Conservation (phyloP, 2,888 invertebrate genomes). For the Lampropteryx suffumata region DNA sequence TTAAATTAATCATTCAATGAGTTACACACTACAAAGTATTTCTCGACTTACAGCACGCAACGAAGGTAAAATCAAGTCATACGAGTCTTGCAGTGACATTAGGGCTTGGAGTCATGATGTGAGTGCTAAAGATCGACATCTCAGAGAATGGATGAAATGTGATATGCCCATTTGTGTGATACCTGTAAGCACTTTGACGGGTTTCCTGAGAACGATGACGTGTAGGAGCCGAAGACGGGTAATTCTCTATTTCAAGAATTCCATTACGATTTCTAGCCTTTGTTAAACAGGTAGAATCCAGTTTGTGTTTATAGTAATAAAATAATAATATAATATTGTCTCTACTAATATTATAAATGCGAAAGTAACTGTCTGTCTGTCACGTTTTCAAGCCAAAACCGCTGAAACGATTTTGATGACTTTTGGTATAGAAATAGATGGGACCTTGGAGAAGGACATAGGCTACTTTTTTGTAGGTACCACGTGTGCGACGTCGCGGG, state of each 20-base stretch:
- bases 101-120: constrained; percentile 82
- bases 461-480: no score
- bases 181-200: constrained; percentile 51
- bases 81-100: constrained; percentile 77
- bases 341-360: no score
- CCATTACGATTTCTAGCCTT: no score
- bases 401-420: no score
- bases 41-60: constrained; percentile 62
- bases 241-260: constrained; percentile 11
- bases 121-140: constrained; percentile 50
- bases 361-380: no score
- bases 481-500: no score
- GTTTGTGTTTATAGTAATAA: no score
- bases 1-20: constrained; percentile 55
- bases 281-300: no score
- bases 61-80: constrained; percentile 80
- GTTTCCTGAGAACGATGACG: constrained; percentile 57
- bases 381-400: no score
- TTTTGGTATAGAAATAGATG: no score
- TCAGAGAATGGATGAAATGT: constrained; percentile 72
- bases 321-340: no score
- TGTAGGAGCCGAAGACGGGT: constrained; percentile 55
- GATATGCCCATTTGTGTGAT: constrained; percentile 65
- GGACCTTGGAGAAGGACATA: no score
- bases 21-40: constrained; percentile 37